Conservation (phyloP, 2,797 vertebrate genomes). For the Echeneis naucrates region DNA sequence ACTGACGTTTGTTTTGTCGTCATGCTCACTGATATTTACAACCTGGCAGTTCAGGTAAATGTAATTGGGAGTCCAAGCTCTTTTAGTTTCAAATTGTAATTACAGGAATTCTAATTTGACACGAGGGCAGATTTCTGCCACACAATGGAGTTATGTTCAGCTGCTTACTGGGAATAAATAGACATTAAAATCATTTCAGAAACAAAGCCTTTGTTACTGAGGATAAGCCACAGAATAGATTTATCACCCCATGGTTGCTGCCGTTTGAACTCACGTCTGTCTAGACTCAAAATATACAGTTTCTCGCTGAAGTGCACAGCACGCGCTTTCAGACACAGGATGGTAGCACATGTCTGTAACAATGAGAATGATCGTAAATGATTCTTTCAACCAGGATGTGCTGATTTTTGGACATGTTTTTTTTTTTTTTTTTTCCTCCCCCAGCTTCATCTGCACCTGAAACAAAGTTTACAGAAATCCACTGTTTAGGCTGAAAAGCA, state of each 20-base stretch:
- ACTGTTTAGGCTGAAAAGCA: not conserved
- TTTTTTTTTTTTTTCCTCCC: too few relatives aligned
- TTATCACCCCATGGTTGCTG: too few relatives aligned
- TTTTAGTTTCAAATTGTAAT: not conserved
- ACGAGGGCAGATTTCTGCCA: not conserved
- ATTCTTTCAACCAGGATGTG: not conserved
- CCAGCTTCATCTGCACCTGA: not conserved
- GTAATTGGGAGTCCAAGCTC: too few relatives aligned
- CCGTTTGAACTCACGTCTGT: too few relatives aligned
- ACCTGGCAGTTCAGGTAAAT: too few relatives aligned
- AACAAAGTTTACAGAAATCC: not conserved
- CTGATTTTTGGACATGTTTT: too few relatives aligned
- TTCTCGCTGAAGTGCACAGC: not conserved
- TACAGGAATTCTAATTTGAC: not conserved
- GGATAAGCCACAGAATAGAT: not conserved
- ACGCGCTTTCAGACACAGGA: conserved; percentile 18
- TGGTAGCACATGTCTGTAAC: conserved; percentile 16
- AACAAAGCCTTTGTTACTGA: not conserved
- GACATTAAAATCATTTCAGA: too few relatives aligned
- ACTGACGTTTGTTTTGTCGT: not conserved
- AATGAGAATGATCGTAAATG: too few relatives aligned
- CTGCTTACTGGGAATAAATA: not conserved
- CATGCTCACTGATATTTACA: not conserved
- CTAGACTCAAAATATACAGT: too few relatives aligned
- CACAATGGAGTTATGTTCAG: not conserved